Base-by-base conservation (phyloP, 35 echinoderm and acorn worm genomes). In the Nesometra sesokonis region DNA sequence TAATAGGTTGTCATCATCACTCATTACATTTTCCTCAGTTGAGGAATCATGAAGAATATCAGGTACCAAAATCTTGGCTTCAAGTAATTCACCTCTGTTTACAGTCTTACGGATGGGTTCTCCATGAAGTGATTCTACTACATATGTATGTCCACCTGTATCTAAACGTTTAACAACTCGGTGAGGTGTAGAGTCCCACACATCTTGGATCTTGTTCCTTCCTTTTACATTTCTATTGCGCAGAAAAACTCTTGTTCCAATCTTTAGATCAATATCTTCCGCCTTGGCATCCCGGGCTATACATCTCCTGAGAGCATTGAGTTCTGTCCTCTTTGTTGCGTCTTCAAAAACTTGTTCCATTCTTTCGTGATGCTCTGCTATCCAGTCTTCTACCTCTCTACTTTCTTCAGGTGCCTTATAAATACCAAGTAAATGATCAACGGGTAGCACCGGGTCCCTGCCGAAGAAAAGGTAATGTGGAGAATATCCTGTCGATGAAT, bases 401-500 rank as follows among this genome's bases (percentile, higher is more conserved):
- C 37, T 36, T 77, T 37, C 43, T 17, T 21, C 15, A 36, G 33
- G 21, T n/a, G 31, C 21, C 32, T 57, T 29, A 3, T 46, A 11
- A 17, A 43, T 19, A 17, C 87, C 90, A 17, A 97, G 80, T 9
- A 88, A 15, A 79, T 84, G 85, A 76, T 97, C 90, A 37, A 90
- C 57, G 77, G 94, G 94, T 35, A 92, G 36, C 5, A 37, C 82
- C 9, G 90, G 87, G 0, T 90, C 90, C 34, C 94, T 77, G 17
- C 94, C 90, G 85, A 97, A 97, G 33, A 97, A 90, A 21, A 97
- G 88, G 34, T 97, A 97, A 40, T 79, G 47, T 15, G 91, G 94
- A 4, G 91, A 84, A 67, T 93, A 97, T 21, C n/a, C n/a, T n/a
- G n/a, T n/a, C n/a, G n/a, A n/a, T n/a, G n/a, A n/a, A n/a, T n/a